A percentile compares a stretch with the other conserved stretches of the same genome.
These are phyloP conservation scores for Diceros bicornis DNA, from an alignment of 2,797 vertebrate genomes.

Conservation along the genomic window DNA sequence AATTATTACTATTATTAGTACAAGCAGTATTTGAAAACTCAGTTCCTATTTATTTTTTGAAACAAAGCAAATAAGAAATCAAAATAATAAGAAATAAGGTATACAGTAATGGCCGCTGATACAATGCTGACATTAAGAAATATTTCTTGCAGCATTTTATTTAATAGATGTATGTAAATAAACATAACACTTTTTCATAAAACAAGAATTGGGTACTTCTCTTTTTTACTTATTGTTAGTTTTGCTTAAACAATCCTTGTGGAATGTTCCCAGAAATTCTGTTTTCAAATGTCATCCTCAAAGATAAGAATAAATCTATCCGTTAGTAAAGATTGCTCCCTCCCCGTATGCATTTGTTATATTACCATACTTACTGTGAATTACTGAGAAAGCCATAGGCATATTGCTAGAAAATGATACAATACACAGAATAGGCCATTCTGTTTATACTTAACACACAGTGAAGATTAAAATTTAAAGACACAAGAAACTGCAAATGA, in stretches of 20 bases:
- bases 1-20: neutral
- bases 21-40: neutral
- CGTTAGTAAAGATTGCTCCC: neutral
- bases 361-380: neutral
- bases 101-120: neutral
- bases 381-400: neutral
- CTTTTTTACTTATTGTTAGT: neutral
- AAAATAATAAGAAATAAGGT: neutral
- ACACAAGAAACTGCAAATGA: neutral
- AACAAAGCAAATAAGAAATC: neutral
- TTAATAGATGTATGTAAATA: neutral
- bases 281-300: slow-evolving; percentile 13
- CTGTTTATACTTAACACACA: neutral
- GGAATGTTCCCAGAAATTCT: neutral
- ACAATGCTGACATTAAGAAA: neutral
- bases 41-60: neutral
- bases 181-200: neutral
- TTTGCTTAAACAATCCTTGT: neutral
- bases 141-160: neutral
- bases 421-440: neutral
- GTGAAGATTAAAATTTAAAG: neutral
- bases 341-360: neutral
- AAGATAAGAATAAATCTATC: neutral
- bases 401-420: neutral
- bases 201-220: neutral